phyloP scores from a whole-genome alignment of 1,140 invertebrate genomes.

The Scaptomyza montana region DNA sequence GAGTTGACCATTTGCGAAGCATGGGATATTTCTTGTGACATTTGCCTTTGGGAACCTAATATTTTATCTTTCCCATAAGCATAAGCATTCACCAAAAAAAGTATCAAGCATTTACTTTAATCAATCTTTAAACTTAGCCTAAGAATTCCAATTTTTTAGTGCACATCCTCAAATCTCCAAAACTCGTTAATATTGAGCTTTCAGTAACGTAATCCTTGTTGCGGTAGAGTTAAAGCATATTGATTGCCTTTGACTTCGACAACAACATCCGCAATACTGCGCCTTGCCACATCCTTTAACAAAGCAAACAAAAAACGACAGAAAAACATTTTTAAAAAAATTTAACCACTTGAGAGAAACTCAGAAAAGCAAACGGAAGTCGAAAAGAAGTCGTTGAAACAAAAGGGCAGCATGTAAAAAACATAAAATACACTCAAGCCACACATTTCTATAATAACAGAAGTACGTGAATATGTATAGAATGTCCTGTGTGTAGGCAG shows the following conservation, averaged over 20 bases:
- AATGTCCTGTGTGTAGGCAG: constrained; percentile 11
- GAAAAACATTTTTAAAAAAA: constrained; percentile 1
- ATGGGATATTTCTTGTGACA: background rate
- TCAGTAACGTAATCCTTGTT: background rate
- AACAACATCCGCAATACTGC: background rate
- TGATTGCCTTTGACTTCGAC: background rate
- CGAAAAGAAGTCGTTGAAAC: constrained; percentile 19
- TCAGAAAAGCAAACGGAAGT: constrained; percentile 35
- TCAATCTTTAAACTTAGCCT: no score
- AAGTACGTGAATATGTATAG: constrained; percentile 9
- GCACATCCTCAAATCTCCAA: no score
- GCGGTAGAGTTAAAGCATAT: background rate
- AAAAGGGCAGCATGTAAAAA: constrained; percentile 29
- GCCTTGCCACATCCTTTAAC: constrained; percentile 12
- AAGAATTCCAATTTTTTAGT: no score
- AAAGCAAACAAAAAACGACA: constrained; percentile 8
- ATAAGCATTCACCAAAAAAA: no score
- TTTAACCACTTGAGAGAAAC: constrained; percentile 20
- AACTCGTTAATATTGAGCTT: background rate
- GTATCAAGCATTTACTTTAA: no score
- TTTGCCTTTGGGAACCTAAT: background rate
- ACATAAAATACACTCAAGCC: constrained; percentile 19
- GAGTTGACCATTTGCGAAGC: background rate
- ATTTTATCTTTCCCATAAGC: no score
- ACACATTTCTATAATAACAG: constrained; percentile 17